These are phyloP conservation scores for Tragopan temminckii DNA, from an alignment of 2,797 vertebrate genomes.

Conservation along the genomic window DNA sequence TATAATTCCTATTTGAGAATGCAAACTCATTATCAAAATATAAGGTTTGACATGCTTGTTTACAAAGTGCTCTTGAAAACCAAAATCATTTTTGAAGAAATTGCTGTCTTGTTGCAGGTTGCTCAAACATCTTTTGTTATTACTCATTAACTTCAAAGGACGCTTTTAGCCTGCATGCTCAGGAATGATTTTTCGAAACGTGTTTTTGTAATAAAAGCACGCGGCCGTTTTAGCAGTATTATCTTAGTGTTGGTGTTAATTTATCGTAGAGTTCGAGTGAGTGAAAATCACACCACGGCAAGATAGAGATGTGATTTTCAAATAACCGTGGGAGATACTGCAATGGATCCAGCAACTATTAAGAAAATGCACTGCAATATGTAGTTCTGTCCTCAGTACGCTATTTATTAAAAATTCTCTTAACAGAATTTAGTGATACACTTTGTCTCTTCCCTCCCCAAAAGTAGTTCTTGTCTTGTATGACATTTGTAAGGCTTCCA, in stretches of 20 bases:
- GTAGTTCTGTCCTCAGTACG: neutral
- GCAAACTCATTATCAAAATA: neutral
- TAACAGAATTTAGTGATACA: neutral
- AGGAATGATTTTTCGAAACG: neutral
- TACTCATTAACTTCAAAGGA: neutral
- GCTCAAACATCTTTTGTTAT: neutral
- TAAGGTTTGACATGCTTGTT: neutral
- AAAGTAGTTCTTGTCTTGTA: neutral
- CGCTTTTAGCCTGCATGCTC: rapidly evolving
- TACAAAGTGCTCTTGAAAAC: neutral
- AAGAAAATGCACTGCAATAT: neutral
- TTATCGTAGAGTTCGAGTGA: neutral
- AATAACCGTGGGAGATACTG: neutral
- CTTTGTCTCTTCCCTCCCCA: neutral
- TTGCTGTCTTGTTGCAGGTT: neutral
- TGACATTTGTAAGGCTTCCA: neutral
- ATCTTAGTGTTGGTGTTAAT: neutral
- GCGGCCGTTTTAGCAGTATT: neutral
- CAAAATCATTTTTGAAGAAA: neutral
- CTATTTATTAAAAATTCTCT: neutral
- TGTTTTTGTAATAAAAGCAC: neutral
- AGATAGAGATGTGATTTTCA: neutral
- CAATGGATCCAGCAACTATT: neutral
- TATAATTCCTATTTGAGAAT: neutral
- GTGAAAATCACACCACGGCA: neutral